Evolutionary conservation across 1,140 invertebrate species (phyloP), one percentile per base, ranked within the genome.

Genomic region (Eueides isabella): DNA sequence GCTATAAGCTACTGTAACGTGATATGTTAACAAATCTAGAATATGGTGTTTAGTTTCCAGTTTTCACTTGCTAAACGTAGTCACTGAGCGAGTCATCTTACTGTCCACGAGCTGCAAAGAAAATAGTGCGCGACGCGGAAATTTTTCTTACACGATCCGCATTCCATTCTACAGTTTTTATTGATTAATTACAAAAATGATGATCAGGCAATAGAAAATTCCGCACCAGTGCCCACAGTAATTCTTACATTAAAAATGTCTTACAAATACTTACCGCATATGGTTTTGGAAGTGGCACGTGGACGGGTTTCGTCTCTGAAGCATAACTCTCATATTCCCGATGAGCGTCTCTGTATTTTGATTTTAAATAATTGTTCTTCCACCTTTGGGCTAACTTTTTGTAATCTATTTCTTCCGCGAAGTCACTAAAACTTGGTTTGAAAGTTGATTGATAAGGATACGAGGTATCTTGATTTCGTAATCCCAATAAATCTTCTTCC

Each of bases 91-190:
- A 72, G 68, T 89, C 81, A 85, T 86, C 81, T 87, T 87, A 87
- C 83, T 86, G 80, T 78, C 84, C 79, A 85, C 85, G 78, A 85
- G 74, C 72, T 81, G 77, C 82, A 84, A 88, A 78, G 80, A 92
- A 92, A 91, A 88, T 87, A 88, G 89, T 91, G 87, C 89, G 85
- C 79, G 86, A 91, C 87, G 80, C 80, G 80, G 61, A 44, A 71
- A 44, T 73, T 75, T 75, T 78, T 82, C 81, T 86, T 85, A 85
- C 81, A 74, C 83, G 85, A 92, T 92, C 91, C 91, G 91, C 91
- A 92, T 92, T 90, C 91, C 84, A 81, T 82, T 73, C 76, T 79
- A 31, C 78, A 48, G 79, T 86, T 88, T 88, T 90, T 92, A 75
- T 83, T 82, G 67, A 80, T 71, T 85, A 87, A 85, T 87, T 85